Conservation (phyloP, 2,113 vertebrate genomes). For the Ictalurus punctatus region DNA sequence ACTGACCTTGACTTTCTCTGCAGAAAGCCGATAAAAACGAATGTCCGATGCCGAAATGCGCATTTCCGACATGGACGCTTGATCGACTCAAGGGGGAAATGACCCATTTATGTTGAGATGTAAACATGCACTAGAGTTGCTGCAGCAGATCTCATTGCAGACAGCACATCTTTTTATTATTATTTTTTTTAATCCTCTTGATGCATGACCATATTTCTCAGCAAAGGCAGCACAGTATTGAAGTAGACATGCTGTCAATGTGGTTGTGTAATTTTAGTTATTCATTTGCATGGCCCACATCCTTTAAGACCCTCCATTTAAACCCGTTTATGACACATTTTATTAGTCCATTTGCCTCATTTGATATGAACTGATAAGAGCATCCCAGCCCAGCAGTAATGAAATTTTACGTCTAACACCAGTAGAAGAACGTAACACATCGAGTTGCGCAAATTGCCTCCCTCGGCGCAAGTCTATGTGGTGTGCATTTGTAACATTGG, state of each 20-base stretch:
- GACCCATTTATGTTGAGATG: slow-evolving; percentile 19
- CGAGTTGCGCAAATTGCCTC: not conserved
- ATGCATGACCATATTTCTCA: not conserved
- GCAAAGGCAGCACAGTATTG: not conserved
- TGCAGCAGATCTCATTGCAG: not conserved
- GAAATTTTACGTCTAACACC: not conserved
- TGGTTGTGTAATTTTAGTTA: slow-evolving; percentile 5
- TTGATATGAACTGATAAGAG: not conserved
- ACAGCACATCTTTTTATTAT: not conserved
- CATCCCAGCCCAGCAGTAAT: not conserved
- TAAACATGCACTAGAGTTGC: not conserved
- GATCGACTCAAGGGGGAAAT: not conserved
- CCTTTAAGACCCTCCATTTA: not conserved
- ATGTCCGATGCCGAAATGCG: slow-evolving; percentile 2
- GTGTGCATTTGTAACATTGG: not conserved
- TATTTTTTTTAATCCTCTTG: not conserved
- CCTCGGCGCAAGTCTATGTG: not conserved
- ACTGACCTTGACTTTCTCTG: slow-evolving; percentile 29
- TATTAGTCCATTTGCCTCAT: not conserved
- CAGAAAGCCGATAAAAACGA: not conserved
- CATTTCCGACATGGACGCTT: not conserved
- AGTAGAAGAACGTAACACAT: not conserved
- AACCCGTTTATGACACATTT: not conserved
- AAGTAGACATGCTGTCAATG: not conserved
- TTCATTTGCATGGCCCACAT: not conserved